These are phyloP conservation scores for Sesia bembeciformis DNA, from an alignment of 2,888 invertebrate genomes.

Conservation along the genomic window DNA sequence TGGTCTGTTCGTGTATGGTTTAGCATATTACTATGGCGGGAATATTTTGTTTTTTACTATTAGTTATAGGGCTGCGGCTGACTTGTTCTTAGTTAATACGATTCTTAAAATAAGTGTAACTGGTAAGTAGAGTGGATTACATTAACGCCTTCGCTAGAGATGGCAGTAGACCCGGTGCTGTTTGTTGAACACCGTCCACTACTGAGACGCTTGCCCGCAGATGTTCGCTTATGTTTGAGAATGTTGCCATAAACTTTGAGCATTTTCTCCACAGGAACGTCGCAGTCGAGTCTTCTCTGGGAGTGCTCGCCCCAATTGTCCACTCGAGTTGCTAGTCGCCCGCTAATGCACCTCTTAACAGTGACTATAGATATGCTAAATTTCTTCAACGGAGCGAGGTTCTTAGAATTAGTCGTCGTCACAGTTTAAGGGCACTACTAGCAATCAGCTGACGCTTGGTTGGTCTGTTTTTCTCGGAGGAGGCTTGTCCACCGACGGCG, in stretches of 20 bases:
- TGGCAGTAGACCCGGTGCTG: conserved; percentile 22
- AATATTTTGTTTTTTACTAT: conserved; percentile 21
- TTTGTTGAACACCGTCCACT: conserved; percentile 39
- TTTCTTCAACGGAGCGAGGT: conserved; percentile 52
- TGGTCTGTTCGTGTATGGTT: conserved; percentile 20
- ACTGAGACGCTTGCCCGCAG: conserved; percentile 49
- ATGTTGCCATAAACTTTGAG: conserved; percentile 58
- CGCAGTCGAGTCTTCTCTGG: conserved; percentile 56
- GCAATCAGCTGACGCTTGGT: conserved; percentile 55
- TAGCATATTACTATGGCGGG: conserved; percentile 21
- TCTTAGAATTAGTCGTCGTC: conserved; percentile 32
- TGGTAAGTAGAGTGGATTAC: conserved; percentile 57
- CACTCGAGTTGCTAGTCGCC: conserved; percentile 47
- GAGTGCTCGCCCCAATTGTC: conserved; percentile 28
- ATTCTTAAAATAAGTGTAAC: conserved; percentile 65
- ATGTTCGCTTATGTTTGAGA: conserved; percentile 59
- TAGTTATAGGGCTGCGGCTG: conserved; percentile 69
- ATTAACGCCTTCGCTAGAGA: conserved; percentile 20
- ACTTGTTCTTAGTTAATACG: conserved; percentile 63
- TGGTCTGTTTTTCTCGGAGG: conserved; percentile 25
- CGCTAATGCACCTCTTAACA: conserved; percentile 64
- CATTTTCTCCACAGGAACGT: conserved; percentile 31
- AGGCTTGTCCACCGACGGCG: too few species aligned
- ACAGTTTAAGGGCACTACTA: conserved; percentile 52
- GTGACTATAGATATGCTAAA: conserved; percentile 44